These are phyloP conservation scores for Ciconia stormi DNA, from an alignment of 2,113 vertebrate species.

Conservation along the genomic window DNA sequence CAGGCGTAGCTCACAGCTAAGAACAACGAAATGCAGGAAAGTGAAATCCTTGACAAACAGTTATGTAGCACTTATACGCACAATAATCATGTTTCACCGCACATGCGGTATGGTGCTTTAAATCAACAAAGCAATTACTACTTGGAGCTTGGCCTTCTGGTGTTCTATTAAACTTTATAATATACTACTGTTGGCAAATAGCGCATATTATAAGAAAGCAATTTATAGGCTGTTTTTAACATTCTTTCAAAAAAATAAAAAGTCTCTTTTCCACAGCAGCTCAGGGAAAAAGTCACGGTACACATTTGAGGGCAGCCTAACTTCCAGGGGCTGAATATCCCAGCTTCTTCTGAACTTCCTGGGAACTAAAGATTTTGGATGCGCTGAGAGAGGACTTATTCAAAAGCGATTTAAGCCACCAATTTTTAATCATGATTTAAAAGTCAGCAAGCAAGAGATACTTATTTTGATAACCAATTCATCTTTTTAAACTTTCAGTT, in stretches of 20 bases:
- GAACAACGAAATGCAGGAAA: background rate
- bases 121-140: slow-evolving; percentile 78
- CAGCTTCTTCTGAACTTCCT: background rate
- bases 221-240: slow-evolving; percentile 53
- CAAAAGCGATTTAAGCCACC: background rate
- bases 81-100: slow-evolving; percentile 62
- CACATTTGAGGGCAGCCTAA: background rate
- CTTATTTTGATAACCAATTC: slow-evolving; percentile 24
- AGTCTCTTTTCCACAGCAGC: background rate
- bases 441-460: slow-evolving; percentile 36
- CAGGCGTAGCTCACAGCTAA: background rate
- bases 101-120: slow-evolving; percentile 32
- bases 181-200: slow-evolving; percentile 68
- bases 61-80: slow-evolving; percentile 48
- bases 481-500: slow-evolving; percentile 10
- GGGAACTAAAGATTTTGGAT: background rate
- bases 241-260: slow-evolving; percentile 20
- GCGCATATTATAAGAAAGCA: slow-evolving; percentile 70
- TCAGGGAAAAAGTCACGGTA: background rate
- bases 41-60: slow-evolving; percentile 57
- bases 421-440: slow-evolving; percentile 9
- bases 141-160: slow-evolving; percentile 64
- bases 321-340: background rate
- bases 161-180: slow-evolving; percentile 78
- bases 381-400: background rate